Conservation (phyloP, 2,888 invertebrate genomes). For the Drosophila kuntzei region DNA sequence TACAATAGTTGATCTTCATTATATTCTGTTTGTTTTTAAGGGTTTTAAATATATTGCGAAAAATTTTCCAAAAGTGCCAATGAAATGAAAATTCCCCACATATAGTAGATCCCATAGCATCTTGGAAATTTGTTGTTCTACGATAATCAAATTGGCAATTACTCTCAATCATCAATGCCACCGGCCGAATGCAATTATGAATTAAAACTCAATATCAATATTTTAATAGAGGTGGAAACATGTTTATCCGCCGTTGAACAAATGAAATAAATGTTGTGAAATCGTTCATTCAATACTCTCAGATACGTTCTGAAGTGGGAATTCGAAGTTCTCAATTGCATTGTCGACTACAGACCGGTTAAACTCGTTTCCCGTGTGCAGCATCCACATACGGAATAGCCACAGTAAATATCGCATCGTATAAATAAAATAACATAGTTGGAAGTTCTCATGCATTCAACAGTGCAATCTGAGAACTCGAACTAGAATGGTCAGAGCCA, state of each 20-base stretch:
- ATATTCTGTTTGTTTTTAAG: neutral
- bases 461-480: slow-evolving; percentile 50
- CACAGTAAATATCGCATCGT: slow-evolving; percentile 24
- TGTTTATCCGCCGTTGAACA: slow-evolving; percentile 7
- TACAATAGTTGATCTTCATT: neutral
- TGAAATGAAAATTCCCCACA: slow-evolving; percentile 25
- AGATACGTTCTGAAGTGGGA: slow-evolving; percentile 11
- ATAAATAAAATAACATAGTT: slow-evolving; percentile 37
- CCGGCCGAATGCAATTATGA: slow-evolving; percentile 49
- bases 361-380: slow-evolving; percentile 48
- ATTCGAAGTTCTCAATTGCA: slow-evolving; percentile 52
- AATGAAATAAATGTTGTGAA: slow-evolving; percentile 47
- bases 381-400: slow-evolving; percentile 28
- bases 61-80: slow-evolving; percentile 27
- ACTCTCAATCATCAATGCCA: slow-evolving; percentile 58
- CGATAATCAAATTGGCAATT: slow-evolving; percentile 53
- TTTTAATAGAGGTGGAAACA: slow-evolving; percentile 12
- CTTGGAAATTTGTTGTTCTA: slow-evolving; percentile 7
- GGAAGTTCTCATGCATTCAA: slow-evolving; percentile 37
- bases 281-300: slow-evolving; percentile 52
- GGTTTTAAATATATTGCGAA: slow-evolving; percentile 14
- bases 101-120: neutral
- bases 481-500: slow-evolving; percentile 59
- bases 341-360: slow-evolving; percentile 46
- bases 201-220: slow-evolving; percentile 44